Base-by-base conservation (phyloP, 2,797 vertebrate species). In the Calcarius lapponicus region DNA sequence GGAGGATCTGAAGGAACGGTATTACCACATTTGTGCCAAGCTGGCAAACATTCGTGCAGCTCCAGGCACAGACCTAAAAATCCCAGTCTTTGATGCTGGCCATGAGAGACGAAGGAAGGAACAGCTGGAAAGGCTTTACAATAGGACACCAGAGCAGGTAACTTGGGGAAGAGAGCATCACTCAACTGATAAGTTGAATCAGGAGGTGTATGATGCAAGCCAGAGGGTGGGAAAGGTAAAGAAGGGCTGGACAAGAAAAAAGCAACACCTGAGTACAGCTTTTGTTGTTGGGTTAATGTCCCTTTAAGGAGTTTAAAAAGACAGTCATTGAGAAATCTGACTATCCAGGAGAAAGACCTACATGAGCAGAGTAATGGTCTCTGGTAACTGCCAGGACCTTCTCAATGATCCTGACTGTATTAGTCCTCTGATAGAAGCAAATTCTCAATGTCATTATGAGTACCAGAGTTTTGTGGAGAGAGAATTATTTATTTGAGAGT, bases 51-150 rank as follows among this genome's bases (percentile, higher is more conserved):
- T 99, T 53, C 99, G 99, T 4, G 99, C 99, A 9, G 98, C 98
- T 72, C 98, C 99, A 0, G 99, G 99, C 60, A 98, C 99, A 11
- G 99, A 99, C 85, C 98, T 99, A 51, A 99, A 99, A 97, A 98
- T 99, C 90, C 99, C 99, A 28, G 98, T 99, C 57, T 99, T 99
- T 84, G 99, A 99, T 67, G 99, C 99, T 9, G 99, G 99, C 56
- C 99, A 99, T 57, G 99, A 99, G 97, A 98, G 99, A 53, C 98
- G 99, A 51, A 98, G 99, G 88, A 99, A 99, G 97, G 99, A 99
- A 65, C 99, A 99, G 88, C 97, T 99, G 80, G 99, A 99, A 94
- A 99, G 99, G 86, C 98, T 99, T 69, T 99, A 99, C 95, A 99
- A 98, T 91, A 98, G 99, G 85, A 99, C 99, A 54, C 99, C 99